Evolutionary conservation across 1,140 invertebrate species (phyloP), one percentile per base, ranked within the genome.

Genomic region (Achatina immaculata): DNA sequence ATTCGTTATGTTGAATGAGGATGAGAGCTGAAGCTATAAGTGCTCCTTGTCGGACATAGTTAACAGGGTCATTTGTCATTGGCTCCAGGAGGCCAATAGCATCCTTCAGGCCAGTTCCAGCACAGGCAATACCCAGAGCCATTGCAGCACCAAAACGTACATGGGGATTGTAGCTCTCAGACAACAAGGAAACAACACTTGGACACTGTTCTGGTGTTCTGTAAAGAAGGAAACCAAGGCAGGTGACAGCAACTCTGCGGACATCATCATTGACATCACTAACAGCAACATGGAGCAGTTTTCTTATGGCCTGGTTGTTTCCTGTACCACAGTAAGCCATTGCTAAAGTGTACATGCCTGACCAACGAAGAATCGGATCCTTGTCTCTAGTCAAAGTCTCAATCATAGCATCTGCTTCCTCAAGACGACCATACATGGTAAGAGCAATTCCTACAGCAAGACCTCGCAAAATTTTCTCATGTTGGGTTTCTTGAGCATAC

Each of bases 201-300:
- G 98, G 98, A 88, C 98, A 99, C 89, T 99, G 97, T 88, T 99
- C 98, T 1, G 98, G 97, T 2, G 96, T 98, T 88, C 96, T 95
- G 91, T 98, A 98, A 55, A 99, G 92, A 28, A 99, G 93, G 89
- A 99, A 99, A 85, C 99, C 99, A 74, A 99, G 93, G 40, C 97
- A 96, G 38, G 97, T 99, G 1, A 99, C 98, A 43, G 99, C 98
- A 75, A 98, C 97, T 72, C 99, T 94, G 81, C 99, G 94, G 4
- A 99, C 98, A 92, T 99, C 99, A 90, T 99, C 97, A 89, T 99
- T 99, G 0, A 99, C 98, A 93, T 99, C 99, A 86, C 97, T 98
- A 86, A 97, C 98, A 68, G 98, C 98, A 83, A 99, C 96, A 89
- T 99, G 97, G 0, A 99, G 94, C 4, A 99, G 93, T 84, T 95